Conservation (phyloP, 2,888 invertebrate species). For the Hedychridium roseum region DNA sequence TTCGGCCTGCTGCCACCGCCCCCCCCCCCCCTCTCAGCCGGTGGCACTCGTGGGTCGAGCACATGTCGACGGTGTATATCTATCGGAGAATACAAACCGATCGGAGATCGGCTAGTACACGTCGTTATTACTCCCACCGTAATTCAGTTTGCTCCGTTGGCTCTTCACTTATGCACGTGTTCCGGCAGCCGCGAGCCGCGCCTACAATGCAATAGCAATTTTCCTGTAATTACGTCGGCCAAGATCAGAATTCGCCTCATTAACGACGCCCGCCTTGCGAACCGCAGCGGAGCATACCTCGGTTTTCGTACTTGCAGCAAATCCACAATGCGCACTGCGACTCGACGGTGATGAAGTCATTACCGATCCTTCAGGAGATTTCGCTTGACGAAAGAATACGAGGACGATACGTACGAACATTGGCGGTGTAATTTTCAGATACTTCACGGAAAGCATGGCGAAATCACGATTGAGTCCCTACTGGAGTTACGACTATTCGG, state of each 20-base stretch:
- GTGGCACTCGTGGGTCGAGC: too few species aligned
- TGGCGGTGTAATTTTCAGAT: too few species aligned
- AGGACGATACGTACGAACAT: too few species aligned
- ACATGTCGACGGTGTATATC: constrained; percentile 32
- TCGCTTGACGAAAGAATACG: too few species aligned
- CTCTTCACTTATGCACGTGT: constrained; percentile 29
- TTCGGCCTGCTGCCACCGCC: too few species aligned
- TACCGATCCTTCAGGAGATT: too few species aligned
- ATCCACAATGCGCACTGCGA: too few species aligned
- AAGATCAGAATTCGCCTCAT: constrained; percentile 40
- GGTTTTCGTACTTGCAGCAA: background rate
- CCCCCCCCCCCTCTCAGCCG: too few species aligned
- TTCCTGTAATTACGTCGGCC: constrained; percentile 40
- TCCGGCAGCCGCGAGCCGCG: constrained; percentile 8
- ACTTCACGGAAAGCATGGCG: too few species aligned
- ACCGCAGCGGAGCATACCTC: background rate
- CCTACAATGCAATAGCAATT: constrained; percentile 27
- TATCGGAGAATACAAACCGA: constrained; percentile 41
- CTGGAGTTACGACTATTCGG: too few species aligned
- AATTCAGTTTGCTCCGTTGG: constrained; percentile 45
- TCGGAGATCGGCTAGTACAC: constrained; percentile 38
- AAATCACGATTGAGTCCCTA: too few species aligned
- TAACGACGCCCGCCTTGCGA: constrained; percentile 13
- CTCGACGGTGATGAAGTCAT: too few species aligned
- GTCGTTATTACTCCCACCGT: constrained; percentile 40